These are phyloP conservation scores for Archaeoteleia sp. DNA, from an alignment of 2,888 invertebrate genomes.

Conservation along the genomic window DNA sequence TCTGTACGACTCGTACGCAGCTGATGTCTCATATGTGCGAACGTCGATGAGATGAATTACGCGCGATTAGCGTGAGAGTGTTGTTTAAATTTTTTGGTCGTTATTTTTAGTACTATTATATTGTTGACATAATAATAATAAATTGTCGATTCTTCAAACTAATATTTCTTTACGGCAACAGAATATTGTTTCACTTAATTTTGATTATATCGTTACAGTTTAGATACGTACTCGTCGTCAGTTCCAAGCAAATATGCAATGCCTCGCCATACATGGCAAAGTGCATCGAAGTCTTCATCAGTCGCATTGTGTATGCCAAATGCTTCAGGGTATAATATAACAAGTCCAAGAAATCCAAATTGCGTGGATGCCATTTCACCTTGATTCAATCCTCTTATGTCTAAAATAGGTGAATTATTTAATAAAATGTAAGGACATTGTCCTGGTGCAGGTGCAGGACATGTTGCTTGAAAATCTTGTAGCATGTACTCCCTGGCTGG, in stretches of 20 bases:
- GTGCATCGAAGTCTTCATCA: conserved; percentile 75
- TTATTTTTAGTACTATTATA: no score
- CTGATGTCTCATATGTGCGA: no score
- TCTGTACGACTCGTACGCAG: no score
- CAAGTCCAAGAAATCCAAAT: conserved; percentile 76
- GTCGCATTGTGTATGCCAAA: conserved; percentile 71
- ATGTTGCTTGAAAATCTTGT: conserved; percentile 58
- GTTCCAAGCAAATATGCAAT: conserved; percentile 77
- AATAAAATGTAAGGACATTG: conserved; percentile 56
- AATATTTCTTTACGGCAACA: no score
- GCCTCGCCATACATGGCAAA: conserved; percentile 77
- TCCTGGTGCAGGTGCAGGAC: conserved; percentile 52
- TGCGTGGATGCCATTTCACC: conserved; percentile 77
- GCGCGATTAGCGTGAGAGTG: no score
- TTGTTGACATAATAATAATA: no score
- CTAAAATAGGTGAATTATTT: not conserved
- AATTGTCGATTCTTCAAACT: no score
- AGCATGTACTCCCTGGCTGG: conserved; percentile 45
- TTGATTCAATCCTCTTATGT: conserved; percentile 72
- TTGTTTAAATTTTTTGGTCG: no score
- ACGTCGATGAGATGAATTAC: no score
- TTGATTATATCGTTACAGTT: no score
- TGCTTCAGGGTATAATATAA: conserved; percentile 74
- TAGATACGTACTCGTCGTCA: conserved; percentile 65
- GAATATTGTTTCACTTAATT: no score